Conservation (phyloP, 2,113 vertebrate genomes). For the Megaceryle maxima region DNA sequence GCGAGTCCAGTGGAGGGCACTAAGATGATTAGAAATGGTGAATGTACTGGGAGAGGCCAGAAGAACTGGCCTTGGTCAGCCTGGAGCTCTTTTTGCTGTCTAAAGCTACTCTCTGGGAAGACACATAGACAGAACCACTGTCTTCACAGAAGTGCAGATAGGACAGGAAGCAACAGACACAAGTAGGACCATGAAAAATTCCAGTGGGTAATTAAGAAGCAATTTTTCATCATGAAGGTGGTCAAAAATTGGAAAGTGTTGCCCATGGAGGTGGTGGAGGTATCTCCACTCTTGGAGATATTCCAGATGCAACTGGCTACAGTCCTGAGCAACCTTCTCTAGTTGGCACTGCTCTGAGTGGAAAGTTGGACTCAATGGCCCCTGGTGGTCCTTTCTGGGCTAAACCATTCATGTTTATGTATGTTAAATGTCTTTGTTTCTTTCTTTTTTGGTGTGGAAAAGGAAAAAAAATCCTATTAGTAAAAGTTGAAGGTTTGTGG, state of each 20-base stretch:
- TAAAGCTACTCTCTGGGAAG: background rate
- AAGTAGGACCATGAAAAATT: background rate
- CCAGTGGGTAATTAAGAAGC: background rate
- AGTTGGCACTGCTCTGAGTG: background rate
- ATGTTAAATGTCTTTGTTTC: background rate
- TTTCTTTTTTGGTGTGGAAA: background rate
- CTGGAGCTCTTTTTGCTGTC: background rate
- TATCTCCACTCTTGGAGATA: background rate
- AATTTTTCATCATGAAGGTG: background rate
- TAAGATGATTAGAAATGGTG: background rate
- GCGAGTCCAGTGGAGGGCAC: background rate
- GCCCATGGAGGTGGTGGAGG: background rate
- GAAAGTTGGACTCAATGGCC: background rate
- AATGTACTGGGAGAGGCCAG: background rate
- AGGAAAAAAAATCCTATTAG: background rate
- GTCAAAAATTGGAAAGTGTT: background rate
- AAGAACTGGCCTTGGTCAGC: background rate
- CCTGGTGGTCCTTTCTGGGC: background rate
- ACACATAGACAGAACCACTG: background rate
- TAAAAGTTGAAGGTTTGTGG: background rate
- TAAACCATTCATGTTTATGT: background rate
- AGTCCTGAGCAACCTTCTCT: background rate
- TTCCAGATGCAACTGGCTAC: background rate
- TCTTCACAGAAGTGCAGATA: background rate
- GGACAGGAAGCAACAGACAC: background rate